Conservation (phyloP, 2,888 invertebrate genomes). For the Dioctria linearis region DNA sequence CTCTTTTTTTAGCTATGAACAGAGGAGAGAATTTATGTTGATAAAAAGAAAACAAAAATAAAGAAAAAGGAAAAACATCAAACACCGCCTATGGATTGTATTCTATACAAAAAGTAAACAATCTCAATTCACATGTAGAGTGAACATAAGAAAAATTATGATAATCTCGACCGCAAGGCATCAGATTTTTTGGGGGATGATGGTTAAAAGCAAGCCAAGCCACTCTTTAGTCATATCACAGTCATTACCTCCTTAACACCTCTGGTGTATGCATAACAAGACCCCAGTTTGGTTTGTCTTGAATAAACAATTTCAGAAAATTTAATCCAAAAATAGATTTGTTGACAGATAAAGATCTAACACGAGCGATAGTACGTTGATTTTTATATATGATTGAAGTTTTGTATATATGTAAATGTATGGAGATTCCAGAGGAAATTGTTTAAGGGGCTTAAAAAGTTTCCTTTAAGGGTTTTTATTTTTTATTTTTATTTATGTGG, state of each 20-base stretch:
- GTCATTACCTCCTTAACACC: neutral
- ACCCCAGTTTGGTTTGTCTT: slow-evolving; percentile 6
- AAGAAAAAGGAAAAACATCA: neutral
- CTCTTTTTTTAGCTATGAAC: neutral
- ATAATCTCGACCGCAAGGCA: neutral
- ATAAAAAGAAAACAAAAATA: neutral
- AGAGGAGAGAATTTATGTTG: neutral
- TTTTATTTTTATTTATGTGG: neutral
- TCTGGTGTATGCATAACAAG: slow-evolving; percentile 1
- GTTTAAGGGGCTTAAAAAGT: neutral
- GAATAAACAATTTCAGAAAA: slow-evolving; percentile 26
- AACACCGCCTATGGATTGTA: neutral
- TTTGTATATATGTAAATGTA: neutral
- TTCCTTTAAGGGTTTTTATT: neutral
- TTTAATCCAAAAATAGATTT: slow-evolving; percentile 38
- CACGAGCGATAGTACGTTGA: neutral
- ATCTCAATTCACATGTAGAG: neutral
- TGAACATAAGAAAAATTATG: neutral
- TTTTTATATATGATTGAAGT: neutral
- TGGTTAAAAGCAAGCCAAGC: neutral
- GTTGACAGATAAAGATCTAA: slow-evolving; percentile 3
- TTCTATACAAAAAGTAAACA: neutral
- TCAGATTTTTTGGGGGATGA: neutral
- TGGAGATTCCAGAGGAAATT: neutral
- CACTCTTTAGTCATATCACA: neutral